Evolutionary conservation across 2,113 vertebrate species (phyloP).

Genomic region (Struthio camelus): DNA sequence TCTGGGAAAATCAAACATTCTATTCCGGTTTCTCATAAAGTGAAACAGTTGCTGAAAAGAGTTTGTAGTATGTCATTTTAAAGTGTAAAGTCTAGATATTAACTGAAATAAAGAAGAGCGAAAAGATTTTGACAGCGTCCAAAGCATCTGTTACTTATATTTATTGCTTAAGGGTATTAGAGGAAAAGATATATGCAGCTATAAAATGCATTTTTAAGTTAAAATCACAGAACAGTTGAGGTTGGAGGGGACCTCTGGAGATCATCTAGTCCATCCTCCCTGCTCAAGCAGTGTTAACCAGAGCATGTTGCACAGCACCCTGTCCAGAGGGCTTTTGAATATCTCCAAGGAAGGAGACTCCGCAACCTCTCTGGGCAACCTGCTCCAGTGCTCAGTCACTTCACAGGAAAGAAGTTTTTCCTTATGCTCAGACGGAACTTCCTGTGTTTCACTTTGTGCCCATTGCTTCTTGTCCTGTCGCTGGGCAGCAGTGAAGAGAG

Average conservation of each 20-base stretch:
- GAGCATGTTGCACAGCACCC: too few species aligned
- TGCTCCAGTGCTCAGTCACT: neutral
- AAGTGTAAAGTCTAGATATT: neutral
- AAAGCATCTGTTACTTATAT: neutral
- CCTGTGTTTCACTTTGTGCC: neutral
- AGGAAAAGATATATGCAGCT: neutral
- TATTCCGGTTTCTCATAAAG: neutral
- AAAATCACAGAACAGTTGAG: neutral
- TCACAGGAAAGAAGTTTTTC: neutral
- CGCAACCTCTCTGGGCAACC: too few species aligned
- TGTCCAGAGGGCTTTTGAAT: neutral
- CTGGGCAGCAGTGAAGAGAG: neutral
- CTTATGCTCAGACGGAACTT: neutral
- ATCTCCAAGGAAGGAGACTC: neutral
- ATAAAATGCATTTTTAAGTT: neutral
- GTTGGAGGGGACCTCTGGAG: neutral
- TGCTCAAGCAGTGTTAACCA: neutral
- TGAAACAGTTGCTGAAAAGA: neutral
- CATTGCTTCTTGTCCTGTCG: neutral
- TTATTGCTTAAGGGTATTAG: neutral
- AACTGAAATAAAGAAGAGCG: neutral
- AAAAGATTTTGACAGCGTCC: rapidly evolving
- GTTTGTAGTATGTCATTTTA: neutral
- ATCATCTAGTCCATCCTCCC: neutral
- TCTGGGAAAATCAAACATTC: neutral